Evolutionary conservation across 2,113 vertebrate genomes (phyloP).

Genomic region (Chloropsis hardwickii): DNA sequence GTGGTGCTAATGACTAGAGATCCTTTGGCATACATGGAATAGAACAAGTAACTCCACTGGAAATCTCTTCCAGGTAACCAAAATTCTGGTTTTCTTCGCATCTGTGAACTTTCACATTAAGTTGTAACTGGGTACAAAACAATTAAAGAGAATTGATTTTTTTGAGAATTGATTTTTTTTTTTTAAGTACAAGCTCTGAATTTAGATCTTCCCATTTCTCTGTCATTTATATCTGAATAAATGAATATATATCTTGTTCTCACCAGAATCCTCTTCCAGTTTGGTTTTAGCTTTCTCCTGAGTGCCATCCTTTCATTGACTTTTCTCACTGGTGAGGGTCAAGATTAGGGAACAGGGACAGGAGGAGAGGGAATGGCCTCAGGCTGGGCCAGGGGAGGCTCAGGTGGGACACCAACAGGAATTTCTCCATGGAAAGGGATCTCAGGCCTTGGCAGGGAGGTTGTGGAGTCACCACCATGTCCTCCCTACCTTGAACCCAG

Average conservation of each 20-base stretch:
- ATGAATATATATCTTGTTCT: not conserved
- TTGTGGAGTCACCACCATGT: not conserved
- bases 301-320: not conserved
- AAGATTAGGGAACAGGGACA: not conserved
- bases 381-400: not conserved
- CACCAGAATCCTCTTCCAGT: not conserved
- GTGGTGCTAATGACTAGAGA: not conserved
- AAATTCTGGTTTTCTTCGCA: not conserved
- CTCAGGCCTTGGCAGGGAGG: not conserved
- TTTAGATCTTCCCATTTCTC: not conserved
- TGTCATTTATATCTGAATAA: not conserved
- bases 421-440: not conserved
- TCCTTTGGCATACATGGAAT: not conserved
- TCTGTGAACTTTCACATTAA: not conserved
- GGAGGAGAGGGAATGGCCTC: not conserved
- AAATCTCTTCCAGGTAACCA: not conserved
- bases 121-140: not conserved
- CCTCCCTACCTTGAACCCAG: not conserved
- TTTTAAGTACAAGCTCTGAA: not conserved
- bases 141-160: not conserved
- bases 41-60: not conserved
- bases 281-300: not conserved
- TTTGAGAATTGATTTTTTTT: too few species aligned
- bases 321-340: not conserved
- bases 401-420: fast-evolving